Conservation (phyloP, 1,140 invertebrate genomes). For the Tetragonula clypearis region DNA sequence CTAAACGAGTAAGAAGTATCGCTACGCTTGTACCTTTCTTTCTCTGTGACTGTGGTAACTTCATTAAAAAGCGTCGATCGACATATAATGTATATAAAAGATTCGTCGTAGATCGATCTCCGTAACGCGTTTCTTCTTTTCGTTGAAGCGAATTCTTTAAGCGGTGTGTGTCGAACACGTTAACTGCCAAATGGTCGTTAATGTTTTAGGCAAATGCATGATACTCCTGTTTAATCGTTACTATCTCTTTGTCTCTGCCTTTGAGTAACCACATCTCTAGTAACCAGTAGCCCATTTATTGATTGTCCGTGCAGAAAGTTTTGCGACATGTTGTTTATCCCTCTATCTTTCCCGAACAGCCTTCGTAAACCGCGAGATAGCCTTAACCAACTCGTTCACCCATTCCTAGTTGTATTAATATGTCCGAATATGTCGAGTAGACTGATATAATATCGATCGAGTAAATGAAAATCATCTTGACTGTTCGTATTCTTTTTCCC, state of each 20-base stretch:
- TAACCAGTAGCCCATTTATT: constrained; percentile 64
- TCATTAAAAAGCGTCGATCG: not conserved
- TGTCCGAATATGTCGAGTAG: not conserved
- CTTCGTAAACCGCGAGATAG: constrained; percentile 32
- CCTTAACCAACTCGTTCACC: constrained; percentile 1
- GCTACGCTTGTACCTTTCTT: not conserved
- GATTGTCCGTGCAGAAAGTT: constrained; percentile 52
- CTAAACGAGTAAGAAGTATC: constrained; percentile 4
- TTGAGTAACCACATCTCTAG: constrained; percentile 62
- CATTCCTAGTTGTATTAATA: not conserved
- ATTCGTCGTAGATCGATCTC: not conserved
- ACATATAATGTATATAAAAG: not conserved
- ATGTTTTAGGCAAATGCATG: constrained; percentile 56
- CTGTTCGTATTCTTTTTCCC: not conserved
- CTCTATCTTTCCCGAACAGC: constrained; percentile 11
- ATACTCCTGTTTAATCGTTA: constrained; percentile 60
- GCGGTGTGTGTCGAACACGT: constrained; percentile 55
- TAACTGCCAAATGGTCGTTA: constrained; percentile 60
- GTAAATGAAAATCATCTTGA: not conserved
- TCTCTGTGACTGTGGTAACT: not conserved
- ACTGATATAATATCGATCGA: not conserved
- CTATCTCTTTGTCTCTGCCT: constrained; percentile 68
- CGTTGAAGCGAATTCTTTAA: not conserved
- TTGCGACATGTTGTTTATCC: constrained; percentile 44
- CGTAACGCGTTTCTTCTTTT: not conserved